phyloP scores from a whole-genome alignment of 2,797 vertebrate species.

The Muraenolepis orangiensis region DNA sequence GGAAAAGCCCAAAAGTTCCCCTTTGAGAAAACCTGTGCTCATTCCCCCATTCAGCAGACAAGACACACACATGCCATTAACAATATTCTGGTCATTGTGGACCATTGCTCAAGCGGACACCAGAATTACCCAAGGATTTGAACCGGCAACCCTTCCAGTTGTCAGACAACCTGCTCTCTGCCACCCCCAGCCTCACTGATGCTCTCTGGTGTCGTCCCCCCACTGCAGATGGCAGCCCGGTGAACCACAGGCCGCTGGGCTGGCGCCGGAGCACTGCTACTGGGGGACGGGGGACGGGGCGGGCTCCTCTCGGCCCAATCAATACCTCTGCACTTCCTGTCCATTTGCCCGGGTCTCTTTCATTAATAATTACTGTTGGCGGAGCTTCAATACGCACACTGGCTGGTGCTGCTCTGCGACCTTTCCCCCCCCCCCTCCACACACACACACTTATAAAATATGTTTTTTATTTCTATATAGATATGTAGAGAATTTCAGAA shows the following conservation, averaged over 20 bases:
- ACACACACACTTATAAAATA: not conserved
- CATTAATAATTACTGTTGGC: slow-evolving; percentile 99
- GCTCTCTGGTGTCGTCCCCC: slow-evolving; percentile 47
- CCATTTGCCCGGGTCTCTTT: slow-evolving; percentile 99
- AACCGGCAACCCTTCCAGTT: not conserved
- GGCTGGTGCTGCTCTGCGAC: slow-evolving; percentile 80
- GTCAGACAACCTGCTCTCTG: not conserved
- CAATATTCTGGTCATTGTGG: not conserved
- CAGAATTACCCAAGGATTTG: slow-evolving; percentile 1
- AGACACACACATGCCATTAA: not conserved
- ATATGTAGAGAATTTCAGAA: not conserved
- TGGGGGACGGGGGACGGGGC: slow-evolving; percentile 35
- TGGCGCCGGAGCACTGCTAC: slow-evolving; percentile 86
- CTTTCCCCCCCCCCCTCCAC: slow-evolving; percentile 72
- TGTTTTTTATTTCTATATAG: not conserved
- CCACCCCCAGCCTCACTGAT: slow-evolving; percentile 31
- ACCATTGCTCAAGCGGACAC: not conserved
- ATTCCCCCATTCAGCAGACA: not conserved
- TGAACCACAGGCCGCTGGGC: slow-evolving; percentile 94
- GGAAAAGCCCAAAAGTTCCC: no score
- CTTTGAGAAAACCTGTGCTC: not conserved
- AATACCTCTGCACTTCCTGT: slow-evolving; percentile 99
- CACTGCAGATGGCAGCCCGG: slow-evolving; percentile 73
- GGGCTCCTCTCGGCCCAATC: slow-evolving; percentile 79
- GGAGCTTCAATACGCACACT: slow-evolving; percentile 87